Base-by-base conservation (phyloP, 2,888 invertebrate species). In the Drosophila mimica region DNA sequence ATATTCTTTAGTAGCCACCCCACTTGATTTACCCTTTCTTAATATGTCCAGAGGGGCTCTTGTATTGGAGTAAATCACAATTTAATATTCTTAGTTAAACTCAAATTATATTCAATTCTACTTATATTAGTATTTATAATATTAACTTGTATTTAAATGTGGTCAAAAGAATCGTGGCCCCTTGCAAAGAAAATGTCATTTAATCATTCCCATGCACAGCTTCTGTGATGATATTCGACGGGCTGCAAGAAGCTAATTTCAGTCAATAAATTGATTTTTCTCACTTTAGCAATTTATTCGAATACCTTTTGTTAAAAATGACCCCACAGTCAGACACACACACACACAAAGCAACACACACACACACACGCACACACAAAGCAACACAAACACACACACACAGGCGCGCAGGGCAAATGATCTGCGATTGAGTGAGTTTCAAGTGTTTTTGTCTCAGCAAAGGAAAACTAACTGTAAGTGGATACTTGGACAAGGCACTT, bases 401-500 rank as follows among this genome's bases (percentile, higher is more conserved):
- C 36, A 3, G 15, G 20, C 51, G 6, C 15, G 33, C 30, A 40
- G 65, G 70, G 43, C 71, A 86, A 84, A 84, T 86, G 83, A 86
- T 69, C 76, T 83, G 81, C 76, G 87, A 83, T 87, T 77, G 52
- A 52, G 34, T 64, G 52, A 60, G 54, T 54, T 74, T 77, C 79
- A 79, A 79, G 74, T 77, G 74, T 60, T 25, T 64, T 48, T 62
- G 65, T 72, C 62, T 49, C 60, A 69, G 28, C 3, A 28, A 7
- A 38, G 38, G 38, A 38, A 30, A 28, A 61, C 31, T 17, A 56
- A 53, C 36, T 88, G 89, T 82, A 89, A 85, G 88, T 89, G 82
- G 89, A 85, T 83, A 89, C 89, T 84, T 78, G 56, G 67, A 43
- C 68, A 31, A 31, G 70, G 66, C 82, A 87, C 85, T 83, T 77